Percentiles rank a stretch among this genome's conserved stretches.
These are phyloP conservation scores for Lepidochrysops patricia DNA, from an alignment of 2,888 invertebrate genomes.

Conservation along the genomic window DNA sequence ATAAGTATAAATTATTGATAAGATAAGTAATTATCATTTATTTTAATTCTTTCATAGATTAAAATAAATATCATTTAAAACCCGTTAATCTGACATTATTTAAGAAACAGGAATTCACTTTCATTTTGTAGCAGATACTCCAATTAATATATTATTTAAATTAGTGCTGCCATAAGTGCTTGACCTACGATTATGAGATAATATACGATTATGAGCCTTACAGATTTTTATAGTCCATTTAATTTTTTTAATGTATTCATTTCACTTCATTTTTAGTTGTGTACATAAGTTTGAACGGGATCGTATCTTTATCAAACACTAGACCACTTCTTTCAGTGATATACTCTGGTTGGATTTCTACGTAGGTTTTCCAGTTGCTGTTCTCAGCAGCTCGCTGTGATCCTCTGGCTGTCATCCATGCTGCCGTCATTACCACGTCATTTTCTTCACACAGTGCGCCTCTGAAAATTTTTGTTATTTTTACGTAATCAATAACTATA, in stretches of 20 bases:
- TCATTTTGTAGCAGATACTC: too few relatives aligned
- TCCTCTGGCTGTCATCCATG: conserved; percentile 32
- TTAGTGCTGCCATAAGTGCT: too few relatives aligned
- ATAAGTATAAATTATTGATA: too few relatives aligned
- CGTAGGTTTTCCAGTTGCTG: conserved; percentile 31
- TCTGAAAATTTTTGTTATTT: conserved; percentile 30
- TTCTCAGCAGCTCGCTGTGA: conserved; percentile 30
- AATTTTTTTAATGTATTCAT: not conserved
- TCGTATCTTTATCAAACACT: conserved; percentile 28
- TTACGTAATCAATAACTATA: too few relatives aligned
- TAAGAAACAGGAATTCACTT: not conserved
- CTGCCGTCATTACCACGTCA: conserved; percentile 30
- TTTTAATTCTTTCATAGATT: too few relatives aligned
- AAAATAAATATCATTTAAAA: not conserved
- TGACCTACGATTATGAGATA: too few relatives aligned
- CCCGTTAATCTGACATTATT: not conserved
- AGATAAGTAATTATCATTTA: too few relatives aligned
- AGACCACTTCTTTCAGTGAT: conserved; percentile 25
- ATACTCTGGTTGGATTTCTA: conserved; percentile 27
- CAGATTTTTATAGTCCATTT: too few relatives aligned
- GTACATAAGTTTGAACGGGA: conserved; percentile 31
- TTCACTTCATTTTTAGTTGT: conserved; percentile 18
- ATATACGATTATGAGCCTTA: too few relatives aligned
- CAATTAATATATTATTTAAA: too few relatives aligned
- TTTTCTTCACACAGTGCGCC: conserved; percentile 30